These are phyloP conservation scores for Axea sp. DNA, from an alignment of 2,888 invertebrate species.

Conservation along the genomic window DNA sequence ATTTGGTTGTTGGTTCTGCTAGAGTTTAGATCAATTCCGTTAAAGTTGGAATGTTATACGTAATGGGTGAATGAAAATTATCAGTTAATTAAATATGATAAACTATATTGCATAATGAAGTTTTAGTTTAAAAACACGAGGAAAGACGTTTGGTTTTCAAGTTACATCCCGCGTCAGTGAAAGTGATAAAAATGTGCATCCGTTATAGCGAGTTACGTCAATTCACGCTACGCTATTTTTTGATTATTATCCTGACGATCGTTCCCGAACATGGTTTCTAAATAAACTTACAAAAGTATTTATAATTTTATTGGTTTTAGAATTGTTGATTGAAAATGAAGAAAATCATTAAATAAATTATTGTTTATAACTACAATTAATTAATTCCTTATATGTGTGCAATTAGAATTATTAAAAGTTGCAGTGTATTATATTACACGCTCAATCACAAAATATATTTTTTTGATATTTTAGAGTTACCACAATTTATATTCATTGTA, in stretches of 20 bases:
- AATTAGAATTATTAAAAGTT: too few relatives aligned
- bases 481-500: too few relatives aligned
- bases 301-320: too few relatives aligned
- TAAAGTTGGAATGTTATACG: neutral
- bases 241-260: neutral
- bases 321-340: too few relatives aligned
- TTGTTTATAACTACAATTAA: too few relatives aligned
- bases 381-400: too few relatives aligned
- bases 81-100: neutral
- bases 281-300: neutral
- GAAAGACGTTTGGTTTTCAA: conserved; percentile 17
- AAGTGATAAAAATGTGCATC: conserved; percentile 24
- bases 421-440: too few relatives aligned
- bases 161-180: conserved; percentile 35
- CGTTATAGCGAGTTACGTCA: conserved; percentile 11
- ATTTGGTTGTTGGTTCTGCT: neutral
- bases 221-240: conserved; percentile 17
- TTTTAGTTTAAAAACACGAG: too few relatives aligned
- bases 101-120: conserved; percentile 4
- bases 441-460: too few relatives aligned
- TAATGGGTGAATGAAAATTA: too few relatives aligned
- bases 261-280: neutral
- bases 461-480: too few relatives aligned
- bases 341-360: too few relatives aligned
- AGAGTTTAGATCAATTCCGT: neutral